phyloP scores from a whole-genome alignment of 2,888 invertebrate species.

The Noctua janthina region DNA sequence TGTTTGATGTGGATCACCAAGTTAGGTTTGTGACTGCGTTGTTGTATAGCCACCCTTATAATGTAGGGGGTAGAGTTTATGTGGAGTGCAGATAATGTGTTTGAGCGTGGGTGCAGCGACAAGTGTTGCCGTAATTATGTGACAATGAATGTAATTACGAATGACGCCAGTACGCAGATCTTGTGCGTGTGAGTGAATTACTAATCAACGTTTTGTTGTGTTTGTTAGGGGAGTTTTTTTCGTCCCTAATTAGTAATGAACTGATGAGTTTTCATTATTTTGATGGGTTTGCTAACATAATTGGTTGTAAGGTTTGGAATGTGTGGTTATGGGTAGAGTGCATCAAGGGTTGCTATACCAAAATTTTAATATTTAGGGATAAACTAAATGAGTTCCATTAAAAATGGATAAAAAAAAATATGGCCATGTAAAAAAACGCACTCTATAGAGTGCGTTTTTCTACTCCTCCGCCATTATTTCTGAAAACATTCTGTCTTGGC shows the following conservation, averaged over 20 bases:
- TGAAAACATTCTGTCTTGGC: too few relatives aligned
- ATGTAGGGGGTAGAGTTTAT: constrained; percentile 66
- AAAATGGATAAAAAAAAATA: too few relatives aligned
- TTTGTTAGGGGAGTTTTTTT: constrained; percentile 72
- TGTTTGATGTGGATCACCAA: constrained; percentile 57
- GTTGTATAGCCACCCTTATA: constrained; percentile 66
- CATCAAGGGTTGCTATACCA: not conserved
- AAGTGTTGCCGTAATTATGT: constrained; percentile 87
- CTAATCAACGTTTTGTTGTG: constrained; percentile 83
- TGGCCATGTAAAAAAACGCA: too few relatives aligned
- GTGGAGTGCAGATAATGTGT: constrained; percentile 67
- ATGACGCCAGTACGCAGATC: constrained; percentile 71
- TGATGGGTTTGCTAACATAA: constrained; percentile 44
- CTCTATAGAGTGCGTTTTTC: not conserved
- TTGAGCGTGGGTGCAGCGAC: constrained; percentile 84
- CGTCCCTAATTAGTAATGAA: constrained; percentile 62
- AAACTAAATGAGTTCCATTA: not conserved
- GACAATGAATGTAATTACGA: constrained; percentile 88
- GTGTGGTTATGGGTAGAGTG: not conserved
- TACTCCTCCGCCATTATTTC: too few relatives aligned
- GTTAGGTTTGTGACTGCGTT: constrained; percentile 1
- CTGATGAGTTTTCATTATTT: constrained; percentile 60
- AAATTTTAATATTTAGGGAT: not conserved
- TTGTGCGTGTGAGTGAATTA: constrained; percentile 75
- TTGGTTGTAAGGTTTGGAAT: constrained; percentile 37